phyloP scores from a whole-genome alignment of 53 echinoderm and acorn worm genomes.

The Hippasteria phrygiana region DNA sequence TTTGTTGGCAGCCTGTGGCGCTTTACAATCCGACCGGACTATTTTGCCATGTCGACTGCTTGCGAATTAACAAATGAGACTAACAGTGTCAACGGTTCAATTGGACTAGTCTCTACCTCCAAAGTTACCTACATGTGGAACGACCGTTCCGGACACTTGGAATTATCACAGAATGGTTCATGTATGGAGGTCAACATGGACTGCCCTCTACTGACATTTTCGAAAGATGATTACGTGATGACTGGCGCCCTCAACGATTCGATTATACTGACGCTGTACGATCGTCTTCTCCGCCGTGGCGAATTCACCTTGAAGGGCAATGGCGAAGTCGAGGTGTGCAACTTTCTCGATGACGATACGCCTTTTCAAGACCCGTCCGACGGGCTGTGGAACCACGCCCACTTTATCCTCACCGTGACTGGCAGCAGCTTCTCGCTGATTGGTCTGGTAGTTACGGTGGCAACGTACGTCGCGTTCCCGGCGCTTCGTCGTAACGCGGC shows the following conservation, averaged over 20 bases:
- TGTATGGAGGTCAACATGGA: background rate
- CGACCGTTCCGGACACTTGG: background rate
- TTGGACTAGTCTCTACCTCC: background rate
- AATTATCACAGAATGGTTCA: background rate
- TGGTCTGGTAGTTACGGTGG: constrained; percentile 52
- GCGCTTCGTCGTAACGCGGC: constrained; percentile 61
- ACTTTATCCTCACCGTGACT: constrained; percentile 38
- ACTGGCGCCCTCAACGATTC: constrained; percentile 48
- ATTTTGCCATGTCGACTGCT: background rate
- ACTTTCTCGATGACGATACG: background rate
- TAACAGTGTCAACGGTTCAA: background rate
- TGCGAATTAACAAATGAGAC: constrained; percentile 3
- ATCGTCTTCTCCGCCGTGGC: background rate
- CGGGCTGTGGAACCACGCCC: background rate
- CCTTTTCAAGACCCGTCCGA: background rate
- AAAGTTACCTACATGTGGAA: background rate
- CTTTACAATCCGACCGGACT: background rate
- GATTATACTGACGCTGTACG: background rate
- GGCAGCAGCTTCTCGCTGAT: constrained; percentile 66
- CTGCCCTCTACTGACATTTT: constrained; percentile 29
- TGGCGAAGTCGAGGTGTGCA: constrained; percentile 24
- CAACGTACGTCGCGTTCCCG: constrained; percentile 70
- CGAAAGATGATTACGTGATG: constrained; percentile 30
- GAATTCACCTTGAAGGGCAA: background rate
- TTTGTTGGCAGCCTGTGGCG: background rate